Percentiles rank a stretch among this genome's conserved stretches.
Conservation (phyloP, 1,140 invertebrate species). For the Apolygus lucorum region DNA sequence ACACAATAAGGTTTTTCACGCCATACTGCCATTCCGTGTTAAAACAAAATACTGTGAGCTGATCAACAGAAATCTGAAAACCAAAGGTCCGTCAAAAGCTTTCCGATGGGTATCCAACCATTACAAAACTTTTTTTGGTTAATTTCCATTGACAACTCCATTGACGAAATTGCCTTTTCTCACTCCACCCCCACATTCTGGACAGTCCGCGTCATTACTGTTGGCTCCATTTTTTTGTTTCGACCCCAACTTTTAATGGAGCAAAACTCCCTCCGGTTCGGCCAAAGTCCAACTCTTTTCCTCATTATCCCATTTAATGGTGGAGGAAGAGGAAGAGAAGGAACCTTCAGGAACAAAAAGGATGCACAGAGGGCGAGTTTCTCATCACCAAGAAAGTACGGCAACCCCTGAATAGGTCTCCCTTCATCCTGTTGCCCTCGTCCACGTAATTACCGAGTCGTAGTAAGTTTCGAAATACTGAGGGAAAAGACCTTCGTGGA, state of each 20-base stretch:
- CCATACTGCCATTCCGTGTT: too few species aligned
- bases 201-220: not conserved
- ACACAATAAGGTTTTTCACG: too few species aligned
- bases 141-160: too few species aligned
- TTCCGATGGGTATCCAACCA: too few species aligned
- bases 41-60: too few species aligned
- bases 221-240: not conserved
- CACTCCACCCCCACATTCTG: too few species aligned
- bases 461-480: conserved; percentile 3
- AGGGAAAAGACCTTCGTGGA: not conserved
- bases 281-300: conserved; percentile 5
- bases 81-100: too few species aligned
- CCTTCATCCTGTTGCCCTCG: not conserved
- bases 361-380: not conserved
- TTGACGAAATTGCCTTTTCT: too few species aligned
- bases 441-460: conserved; percentile 14
- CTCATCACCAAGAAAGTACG: conserved; percentile 6
- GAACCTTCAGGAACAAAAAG: conserved; percentile 1
- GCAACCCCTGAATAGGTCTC: not conserved
- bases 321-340: not conserved
- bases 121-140: too few species aligned
- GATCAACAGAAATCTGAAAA: too few species aligned
- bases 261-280: not conserved
- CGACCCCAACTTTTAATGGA: conserved; percentile 10
- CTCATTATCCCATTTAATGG: conserved; percentile 7